Percentiles rank a stretch among this genome's conserved stretches.
These are phyloP conservation scores for Pantherophis alleghaniensis DNA, from an alignment of 2,797 vertebrate genomes.

Conservation along the genomic window DNA sequence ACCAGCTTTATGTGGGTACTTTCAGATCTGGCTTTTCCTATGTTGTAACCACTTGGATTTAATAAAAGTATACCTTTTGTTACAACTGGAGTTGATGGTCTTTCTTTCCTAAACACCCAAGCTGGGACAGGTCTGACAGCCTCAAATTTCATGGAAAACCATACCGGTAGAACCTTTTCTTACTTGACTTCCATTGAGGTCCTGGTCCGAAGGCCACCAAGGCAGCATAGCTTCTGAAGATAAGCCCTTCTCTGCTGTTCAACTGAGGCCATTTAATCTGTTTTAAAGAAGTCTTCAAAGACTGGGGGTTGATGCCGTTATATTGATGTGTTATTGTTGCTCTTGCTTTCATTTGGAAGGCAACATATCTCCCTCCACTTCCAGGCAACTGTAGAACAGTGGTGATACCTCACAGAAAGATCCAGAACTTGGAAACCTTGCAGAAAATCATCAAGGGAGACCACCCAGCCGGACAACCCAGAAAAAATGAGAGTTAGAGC, in stretches of 20 bases:
- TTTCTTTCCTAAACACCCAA: too few relatives aligned
- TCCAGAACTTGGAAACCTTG: not conserved
- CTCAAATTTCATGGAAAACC: not conserved
- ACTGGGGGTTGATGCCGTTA: not conserved
- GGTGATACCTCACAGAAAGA: not conserved
- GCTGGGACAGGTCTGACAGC: too few relatives aligned
- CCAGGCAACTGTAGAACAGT: not conserved
- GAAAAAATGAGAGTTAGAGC: constrained; percentile 32
- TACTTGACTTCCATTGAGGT: not conserved
- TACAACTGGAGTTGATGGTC: too few relatives aligned
- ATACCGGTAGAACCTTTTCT: not conserved
- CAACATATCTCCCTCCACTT: not conserved
- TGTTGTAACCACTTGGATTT: too few relatives aligned
- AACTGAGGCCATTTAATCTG: not conserved
- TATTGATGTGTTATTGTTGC: not conserved
- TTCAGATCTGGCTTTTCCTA: not conserved
- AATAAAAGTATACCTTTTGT: too few relatives aligned
- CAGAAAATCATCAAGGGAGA: constrained; percentile 26
- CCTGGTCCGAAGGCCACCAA: not conserved
- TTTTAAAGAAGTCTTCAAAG: not conserved
- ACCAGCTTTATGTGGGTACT: not conserved
- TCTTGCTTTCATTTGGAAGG: not conserved
- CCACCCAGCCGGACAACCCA: constrained; percentile 40
- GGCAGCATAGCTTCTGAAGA: not conserved
- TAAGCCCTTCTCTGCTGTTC: not conserved